phyloP scores from a whole-genome alignment of 2,113 vertebrate genomes.

The Marcusenius ussheri region DNA sequence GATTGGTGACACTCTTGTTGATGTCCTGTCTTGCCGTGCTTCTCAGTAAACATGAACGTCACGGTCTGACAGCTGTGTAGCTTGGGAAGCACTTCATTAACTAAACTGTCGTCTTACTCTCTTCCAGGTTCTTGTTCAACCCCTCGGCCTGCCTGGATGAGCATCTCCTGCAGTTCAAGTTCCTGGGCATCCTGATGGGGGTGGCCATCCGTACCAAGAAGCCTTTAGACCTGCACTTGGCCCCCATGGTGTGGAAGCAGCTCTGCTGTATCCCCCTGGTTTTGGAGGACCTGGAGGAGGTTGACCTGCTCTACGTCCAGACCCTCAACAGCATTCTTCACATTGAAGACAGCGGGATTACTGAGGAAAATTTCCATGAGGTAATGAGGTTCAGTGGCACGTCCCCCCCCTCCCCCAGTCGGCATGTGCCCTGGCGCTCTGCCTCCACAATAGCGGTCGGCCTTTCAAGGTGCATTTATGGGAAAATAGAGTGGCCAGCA shows the following conservation, averaged over 20 bases:
- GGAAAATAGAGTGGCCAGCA: not conserved
- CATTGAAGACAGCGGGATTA: slow-evolving; percentile 84
- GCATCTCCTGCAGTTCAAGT: slow-evolving; percentile 76
- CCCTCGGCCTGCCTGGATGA: slow-evolving; percentile 73
- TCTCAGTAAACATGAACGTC: not conserved
- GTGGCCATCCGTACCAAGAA: slow-evolving; percentile 81
- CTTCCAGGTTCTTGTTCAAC: slow-evolving; percentile 70
- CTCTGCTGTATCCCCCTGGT: slow-evolving; percentile 75
- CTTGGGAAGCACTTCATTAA: not conserved
- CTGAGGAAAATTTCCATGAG: slow-evolving; percentile 80
- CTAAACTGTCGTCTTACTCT: slow-evolving; percentile 17
- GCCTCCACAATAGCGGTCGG: not conserved
- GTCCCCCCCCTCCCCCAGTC: not conserved
- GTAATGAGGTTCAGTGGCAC: slow-evolving; percentile 36
- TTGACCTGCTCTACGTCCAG: slow-evolving; percentile 78
- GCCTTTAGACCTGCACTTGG: slow-evolving; percentile 75
- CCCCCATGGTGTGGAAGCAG: slow-evolving; percentile 78
- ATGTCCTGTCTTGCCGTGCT: not conserved
- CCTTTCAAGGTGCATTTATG: not conserved
- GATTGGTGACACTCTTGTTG: not conserved
- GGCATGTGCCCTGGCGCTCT: not conserved
- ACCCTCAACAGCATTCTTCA: slow-evolving; percentile 83
- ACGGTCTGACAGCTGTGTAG: not conserved
- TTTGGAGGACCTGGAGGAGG: slow-evolving; percentile 76
- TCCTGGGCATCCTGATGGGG: slow-evolving; percentile 79